These are phyloP conservation scores for Alviniconcha marisindica DNA, from an alignment of 1,140 invertebrate species.

Conservation along the genomic window DNA sequence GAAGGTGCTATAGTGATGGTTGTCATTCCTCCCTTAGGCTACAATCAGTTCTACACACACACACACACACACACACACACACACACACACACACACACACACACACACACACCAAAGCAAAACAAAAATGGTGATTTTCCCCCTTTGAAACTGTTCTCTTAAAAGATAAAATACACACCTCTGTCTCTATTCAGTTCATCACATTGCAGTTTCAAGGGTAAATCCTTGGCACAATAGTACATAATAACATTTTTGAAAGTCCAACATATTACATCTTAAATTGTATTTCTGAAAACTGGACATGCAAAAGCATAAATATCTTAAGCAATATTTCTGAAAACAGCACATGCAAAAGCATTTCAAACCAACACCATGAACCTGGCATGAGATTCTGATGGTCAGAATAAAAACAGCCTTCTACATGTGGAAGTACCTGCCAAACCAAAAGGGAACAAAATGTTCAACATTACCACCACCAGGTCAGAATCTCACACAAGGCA, in stretches of 20 bases:
- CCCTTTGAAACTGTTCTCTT: background rate
- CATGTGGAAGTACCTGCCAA: too few species aligned
- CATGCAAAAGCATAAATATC: too few species aligned
- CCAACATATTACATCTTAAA: background rate
- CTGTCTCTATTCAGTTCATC: background rate
- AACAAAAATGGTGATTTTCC: background rate
- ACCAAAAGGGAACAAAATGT: too few species aligned
- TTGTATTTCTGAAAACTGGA: background rate
- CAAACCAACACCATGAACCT: too few species aligned
- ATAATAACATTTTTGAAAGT: background rate
- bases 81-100: conserved; percentile 25
- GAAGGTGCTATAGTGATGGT: too few species aligned
- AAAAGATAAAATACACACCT: background rate
- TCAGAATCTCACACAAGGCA: too few species aligned
- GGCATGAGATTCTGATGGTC: too few species aligned
- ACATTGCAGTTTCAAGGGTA: background rate
- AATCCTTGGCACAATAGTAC: background rate
- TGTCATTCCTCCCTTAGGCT: too few species aligned
- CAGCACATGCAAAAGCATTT: too few species aligned
- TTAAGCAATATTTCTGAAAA: too few species aligned
- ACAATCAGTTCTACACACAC: background rate
- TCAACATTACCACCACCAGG: too few species aligned
- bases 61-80: background rate
- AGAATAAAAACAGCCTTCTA: too few species aligned
- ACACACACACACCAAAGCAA: background rate